These are phyloP conservation scores for Mycteria americana DNA, from an alignment of 2,797 vertebrate genomes.

Conservation along the genomic window DNA sequence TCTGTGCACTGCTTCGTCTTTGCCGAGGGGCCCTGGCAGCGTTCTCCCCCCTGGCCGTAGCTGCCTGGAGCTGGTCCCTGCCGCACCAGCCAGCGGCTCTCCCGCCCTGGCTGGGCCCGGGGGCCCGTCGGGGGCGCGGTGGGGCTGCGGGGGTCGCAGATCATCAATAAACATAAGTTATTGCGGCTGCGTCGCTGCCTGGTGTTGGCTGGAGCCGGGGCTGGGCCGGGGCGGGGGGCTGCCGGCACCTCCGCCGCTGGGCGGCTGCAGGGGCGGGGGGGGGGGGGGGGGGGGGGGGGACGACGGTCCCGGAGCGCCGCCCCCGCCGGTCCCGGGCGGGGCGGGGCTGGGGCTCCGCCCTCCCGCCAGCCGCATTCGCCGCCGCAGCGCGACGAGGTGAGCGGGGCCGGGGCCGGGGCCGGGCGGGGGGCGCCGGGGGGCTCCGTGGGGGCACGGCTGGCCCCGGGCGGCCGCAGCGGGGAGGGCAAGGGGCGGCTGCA, in stretches of 20 bases:
- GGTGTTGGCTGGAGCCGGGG: background rate
- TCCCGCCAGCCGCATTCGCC: slow-evolving; percentile 1
- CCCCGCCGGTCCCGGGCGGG: background rate
- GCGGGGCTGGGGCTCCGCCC: background rate
- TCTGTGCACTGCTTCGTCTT: background rate
- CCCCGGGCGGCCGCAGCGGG: background rate
- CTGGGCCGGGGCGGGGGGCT: background rate
- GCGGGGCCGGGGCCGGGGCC: background rate
- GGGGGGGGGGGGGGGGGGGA: too few relatives aligned
- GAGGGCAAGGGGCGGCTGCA: background rate
- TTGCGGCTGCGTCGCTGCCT: background rate
- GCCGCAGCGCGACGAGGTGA: slow-evolving; percentile 25
- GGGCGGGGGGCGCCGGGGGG: background rate
- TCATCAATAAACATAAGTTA: background rate
- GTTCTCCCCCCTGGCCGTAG: background rate
- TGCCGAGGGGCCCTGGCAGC: accelerated
- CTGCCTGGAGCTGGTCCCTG: background rate
- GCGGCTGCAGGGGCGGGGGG: background rate
- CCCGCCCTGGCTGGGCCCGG: background rate
- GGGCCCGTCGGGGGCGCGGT: too few relatives aligned
- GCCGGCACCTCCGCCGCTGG: too few relatives aligned
- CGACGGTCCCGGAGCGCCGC: background rate
- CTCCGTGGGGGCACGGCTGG: background rate
- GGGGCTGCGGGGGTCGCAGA: background rate
- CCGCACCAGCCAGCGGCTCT: too few relatives aligned